Evolutionary conservation across 2,113 vertebrate genomes (phyloP), one percentile per base, ranked within the genome.

Genomic region (Mormoops blainvillei): DNA sequence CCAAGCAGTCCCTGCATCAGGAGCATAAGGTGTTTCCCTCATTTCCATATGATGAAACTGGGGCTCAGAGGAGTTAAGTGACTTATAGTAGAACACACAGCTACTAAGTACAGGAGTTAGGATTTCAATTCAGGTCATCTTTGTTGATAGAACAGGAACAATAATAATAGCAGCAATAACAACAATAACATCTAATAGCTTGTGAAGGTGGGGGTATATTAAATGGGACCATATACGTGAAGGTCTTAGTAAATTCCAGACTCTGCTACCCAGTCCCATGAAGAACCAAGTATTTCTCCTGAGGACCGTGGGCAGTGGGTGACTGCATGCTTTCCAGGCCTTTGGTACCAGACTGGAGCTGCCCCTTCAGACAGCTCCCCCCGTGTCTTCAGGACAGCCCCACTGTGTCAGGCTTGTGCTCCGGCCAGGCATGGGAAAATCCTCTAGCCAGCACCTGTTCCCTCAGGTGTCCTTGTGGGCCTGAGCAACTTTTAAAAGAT

Each of bases 401-500:
- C 38, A 13, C 20, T 15, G 63, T 22, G 0, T 65, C 90, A 74
- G 63, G 67, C 77, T 88, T 9, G 26, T 22, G 68, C 45, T 33
- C 50, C 73, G 70, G 91, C 85, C 73, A 50, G 33, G 48, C 31
- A 70, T 50, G 67, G 87, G 73, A 22, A 78, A 94, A 45, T 74
- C 65, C 50, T 93, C 85, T 67, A 63, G 71, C 88, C 33, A 94
- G 26, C 16, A 14, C 52, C 38, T 33, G 0, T 48, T 81, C 67
- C 78, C 85, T 86, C 12, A 41, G 80, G 95, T 95, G 71, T 63
- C 92, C 61, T 88, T 78, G 33, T 88, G 87, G 50, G 48, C 76
- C 71, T 13, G 6, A 90, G 85, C 70, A 92, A 95, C 74, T 84
- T 91, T 88, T 88, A 81, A 96, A 97, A 95, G 71, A 84, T 77